These are phyloP conservation scores for Mobula birostris DNA, from an alignment of 2,113 vertebrate genomes.

Conservation along the genomic window DNA sequence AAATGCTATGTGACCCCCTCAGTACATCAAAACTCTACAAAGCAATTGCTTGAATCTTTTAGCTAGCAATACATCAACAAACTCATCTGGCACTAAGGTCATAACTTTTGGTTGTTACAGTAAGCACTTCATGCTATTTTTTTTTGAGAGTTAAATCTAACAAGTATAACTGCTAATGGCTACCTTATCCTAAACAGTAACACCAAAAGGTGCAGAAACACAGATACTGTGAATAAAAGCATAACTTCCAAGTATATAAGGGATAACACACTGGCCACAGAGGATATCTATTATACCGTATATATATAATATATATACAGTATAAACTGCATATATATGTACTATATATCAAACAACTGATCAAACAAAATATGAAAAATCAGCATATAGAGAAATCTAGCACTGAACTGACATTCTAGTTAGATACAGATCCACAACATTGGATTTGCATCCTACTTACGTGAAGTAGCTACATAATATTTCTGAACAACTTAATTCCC, in stretches of 20 bases:
- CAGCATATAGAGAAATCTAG: conserved; percentile 70
- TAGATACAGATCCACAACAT: conserved; percentile 54
- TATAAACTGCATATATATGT: too few species aligned
- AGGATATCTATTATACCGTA: conserved; percentile 81
- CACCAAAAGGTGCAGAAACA: conserved; percentile 74
- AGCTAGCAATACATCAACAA: conserved; percentile 63
- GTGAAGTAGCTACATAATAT: conserved; percentile 18
- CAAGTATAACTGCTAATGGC: conserved; percentile 78
- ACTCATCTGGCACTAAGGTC: conserved; percentile 68
- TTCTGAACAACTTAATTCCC: conserved; percentile 32
- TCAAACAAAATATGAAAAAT: conserved; percentile 62
- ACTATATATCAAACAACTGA: conserved; percentile 64
- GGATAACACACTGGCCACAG: conserved; percentile 82
- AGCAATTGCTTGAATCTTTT: conserved; percentile 52
- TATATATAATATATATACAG: too few species aligned
- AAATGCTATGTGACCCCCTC: conserved; percentile 52
- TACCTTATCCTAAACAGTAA: conserved; percentile 95
- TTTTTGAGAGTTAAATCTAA: conserved; percentile 41
- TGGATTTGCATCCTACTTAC: conserved; percentile 27
- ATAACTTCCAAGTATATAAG: conserved; percentile 75
- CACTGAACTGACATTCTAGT: conserved; percentile 62
- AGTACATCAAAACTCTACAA: conserved; percentile 50
- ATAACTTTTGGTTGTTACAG: conserved; percentile 64
- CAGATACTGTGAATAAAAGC: conserved; percentile 80
- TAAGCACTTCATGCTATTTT: conserved; percentile 74